Base-by-base conservation (phyloP, 2,888 invertebrate species). In the Pandemis corylana region DNA sequence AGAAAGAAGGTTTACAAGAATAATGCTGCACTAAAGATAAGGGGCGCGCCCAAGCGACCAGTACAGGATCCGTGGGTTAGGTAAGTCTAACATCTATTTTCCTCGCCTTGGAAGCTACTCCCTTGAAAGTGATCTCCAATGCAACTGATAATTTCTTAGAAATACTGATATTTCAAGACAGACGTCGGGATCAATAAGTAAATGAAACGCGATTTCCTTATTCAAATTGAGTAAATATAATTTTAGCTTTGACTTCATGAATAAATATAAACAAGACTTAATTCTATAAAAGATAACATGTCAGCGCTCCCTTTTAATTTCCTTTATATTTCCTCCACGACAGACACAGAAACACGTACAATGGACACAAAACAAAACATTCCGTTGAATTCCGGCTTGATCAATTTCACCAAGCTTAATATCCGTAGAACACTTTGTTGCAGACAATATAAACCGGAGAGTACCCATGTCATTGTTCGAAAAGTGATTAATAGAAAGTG, bases 311-410 rank as follows among this genome's bases (percentile, higher is more conserved):
- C 65, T 28, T 46, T 49, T 65, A 20, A 65, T 65, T 49, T 65
- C 65, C 65, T 65, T 65, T 49, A 46, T 65, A 7, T n/a, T 62
- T 62, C 41, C 41, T 62, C 20, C 7, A 65, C 46, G 13, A 28
- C 28, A 65, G 28, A 49, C 12, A 44, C 20, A 20, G 44, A 4
- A 3, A 20, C 12, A 28, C 49, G 10, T 62, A 62, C 41, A 65
- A 49, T 49, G 28, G 13, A n/a, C 20, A 15, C 28, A 7, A 28
- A 65, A 65, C 46, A 49, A 46, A 65, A 65, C 65, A 13, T 49
- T 44, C 7, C 28, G 49, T 46, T 49, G 65, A 49, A 65, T 49
- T 46, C 49, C 46, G 65, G 12, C 28, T 49, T 49, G 41, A 62
- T 62, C 65, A 12, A 65, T 20, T 61, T 41, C 61, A 41, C 28